A percentile compares a stretch with the other conserved stretches of the same genome.
phyloP scores from a whole-genome alignment of 2,888 invertebrate genomes.

The Leptinotarsa tumamoca region DNA sequence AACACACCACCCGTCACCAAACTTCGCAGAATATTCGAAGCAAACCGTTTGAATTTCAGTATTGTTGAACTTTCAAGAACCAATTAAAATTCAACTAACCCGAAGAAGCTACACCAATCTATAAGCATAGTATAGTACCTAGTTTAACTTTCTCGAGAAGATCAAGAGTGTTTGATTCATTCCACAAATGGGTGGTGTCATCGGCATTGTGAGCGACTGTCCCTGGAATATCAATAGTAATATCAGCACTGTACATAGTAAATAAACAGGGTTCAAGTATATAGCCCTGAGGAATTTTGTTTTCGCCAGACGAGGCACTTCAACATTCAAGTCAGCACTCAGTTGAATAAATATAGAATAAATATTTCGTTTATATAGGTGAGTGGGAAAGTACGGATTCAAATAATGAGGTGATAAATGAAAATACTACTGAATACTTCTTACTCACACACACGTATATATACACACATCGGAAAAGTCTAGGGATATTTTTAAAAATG shows the following conservation, averaged over 20 bases:
- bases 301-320: neutral
- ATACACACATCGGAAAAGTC: no score
- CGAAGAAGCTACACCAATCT: slow-evolving; percentile 1
- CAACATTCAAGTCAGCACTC: neutral
- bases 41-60: neutral
- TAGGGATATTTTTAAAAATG: no score
- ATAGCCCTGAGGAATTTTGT: neutral
- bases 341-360: no score
- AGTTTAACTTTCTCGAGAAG: neutral
- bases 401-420: no score
- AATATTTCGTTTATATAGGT: no score
- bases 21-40: neutral
- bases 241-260: neutral
- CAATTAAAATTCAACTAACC: neutral
- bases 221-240: slow-evolving; percentile 6
- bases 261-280: neutral
- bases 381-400: no score
- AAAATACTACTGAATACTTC: no score
- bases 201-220: slow-evolving; percentile 2
- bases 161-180: neutral
- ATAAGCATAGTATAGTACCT: slow-evolving; percentile 15
- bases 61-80: neutral
- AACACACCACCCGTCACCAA: neutral
- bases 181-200: neutral
- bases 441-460: no score